Evolutionary conservation across 2,797 vertebrate species (phyloP), one percentile per base, ranked within the genome.

Genomic region (Chrysolophus pictus): DNA sequence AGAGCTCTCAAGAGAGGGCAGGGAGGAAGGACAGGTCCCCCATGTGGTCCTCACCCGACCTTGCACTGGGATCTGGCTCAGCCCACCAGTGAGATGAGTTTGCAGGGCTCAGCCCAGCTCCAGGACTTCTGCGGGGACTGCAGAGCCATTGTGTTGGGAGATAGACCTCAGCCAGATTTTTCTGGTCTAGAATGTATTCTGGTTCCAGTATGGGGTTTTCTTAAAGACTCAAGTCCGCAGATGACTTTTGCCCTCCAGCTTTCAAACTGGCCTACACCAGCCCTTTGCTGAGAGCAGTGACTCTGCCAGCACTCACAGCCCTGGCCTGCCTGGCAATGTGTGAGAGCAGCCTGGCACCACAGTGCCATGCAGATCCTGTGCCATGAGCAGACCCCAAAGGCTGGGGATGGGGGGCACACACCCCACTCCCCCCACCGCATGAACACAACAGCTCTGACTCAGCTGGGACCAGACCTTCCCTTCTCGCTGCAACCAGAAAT

Each of bases 121-220:
- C 44, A 35, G 10, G 14, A n/a, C 60, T 63, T 60, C 46, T 6
- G 7, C 68, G 33, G 2, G 26, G 31, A 71, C 39, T 0, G 4
- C 91, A 67, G n/a, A 35, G 59, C 88, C 75, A 84, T 87, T 91
- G 93, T 89, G 88, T 26, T 21, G 56, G 73, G 83, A 63, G 79
- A 91, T 29, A 82, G 83, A 74, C 31, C 14, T 21, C 3, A 93
- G 70, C 63, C 87, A 94, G 76, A 39, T 44, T 81, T 63, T 37
- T 62, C 84, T 85, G 53, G 72, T 93, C 62, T 28, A 72, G 86
- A 89, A 89, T 88, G 77, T 68, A 80, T 53, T 59, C 63, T 67
- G 33, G 26, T 60, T 91, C 72, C 78, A 72, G 55, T 24, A 68
- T 7, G 35, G 35, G 51, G n/a, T 58, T 92, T 71, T 56, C 33